Conservation (phyloP, 2,888 invertebrate genomes). For the Pseudococcus jackbeardsleyi region DNA sequence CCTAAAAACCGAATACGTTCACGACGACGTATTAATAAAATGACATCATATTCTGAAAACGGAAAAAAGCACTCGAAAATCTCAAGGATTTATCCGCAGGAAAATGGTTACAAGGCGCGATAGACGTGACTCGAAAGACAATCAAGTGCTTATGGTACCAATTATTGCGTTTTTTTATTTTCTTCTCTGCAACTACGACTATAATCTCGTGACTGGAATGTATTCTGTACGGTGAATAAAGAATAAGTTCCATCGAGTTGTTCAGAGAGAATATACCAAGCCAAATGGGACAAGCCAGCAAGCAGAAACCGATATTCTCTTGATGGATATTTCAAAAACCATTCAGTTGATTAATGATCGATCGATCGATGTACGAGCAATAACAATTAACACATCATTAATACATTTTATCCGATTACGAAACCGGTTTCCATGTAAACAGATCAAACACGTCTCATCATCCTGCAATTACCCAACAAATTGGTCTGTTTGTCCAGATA, state of each 20-base stretch:
- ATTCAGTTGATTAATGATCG: neutral
- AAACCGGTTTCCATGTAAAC: constrained; percentile 43
- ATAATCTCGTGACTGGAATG: constrained; percentile 29
- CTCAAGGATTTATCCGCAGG: constrained; percentile 15
- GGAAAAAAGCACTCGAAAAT: constrained; percentile 42
- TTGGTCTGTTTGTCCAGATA: neutral
- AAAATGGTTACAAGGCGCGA: constrained; percentile 38
- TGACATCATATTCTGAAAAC: neutral
- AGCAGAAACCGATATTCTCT: neutral
- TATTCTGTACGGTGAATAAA: neutral
- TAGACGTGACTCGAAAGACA: constrained; percentile 45
- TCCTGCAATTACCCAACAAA: neutral
- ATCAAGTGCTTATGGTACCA: neutral
- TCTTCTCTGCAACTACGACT: neutral
- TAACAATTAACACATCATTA: constrained; percentile 40
- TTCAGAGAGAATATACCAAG: neutral
- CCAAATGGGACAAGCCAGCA: neutral
- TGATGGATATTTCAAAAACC: neutral
- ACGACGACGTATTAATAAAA: neutral
- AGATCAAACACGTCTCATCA: neutral
- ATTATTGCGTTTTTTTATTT: neutral
- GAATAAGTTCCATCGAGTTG: neutral
- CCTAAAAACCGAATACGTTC: neutral
- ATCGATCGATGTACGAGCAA: constrained; percentile 1
- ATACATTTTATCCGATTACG: neutral